Percentiles rank a stretch among this genome's conserved stretches.
These are phyloP conservation scores for Teleopsis dalmanni DNA, from an alignment of 1,140 invertebrate species.

Conservation along the genomic window DNA sequence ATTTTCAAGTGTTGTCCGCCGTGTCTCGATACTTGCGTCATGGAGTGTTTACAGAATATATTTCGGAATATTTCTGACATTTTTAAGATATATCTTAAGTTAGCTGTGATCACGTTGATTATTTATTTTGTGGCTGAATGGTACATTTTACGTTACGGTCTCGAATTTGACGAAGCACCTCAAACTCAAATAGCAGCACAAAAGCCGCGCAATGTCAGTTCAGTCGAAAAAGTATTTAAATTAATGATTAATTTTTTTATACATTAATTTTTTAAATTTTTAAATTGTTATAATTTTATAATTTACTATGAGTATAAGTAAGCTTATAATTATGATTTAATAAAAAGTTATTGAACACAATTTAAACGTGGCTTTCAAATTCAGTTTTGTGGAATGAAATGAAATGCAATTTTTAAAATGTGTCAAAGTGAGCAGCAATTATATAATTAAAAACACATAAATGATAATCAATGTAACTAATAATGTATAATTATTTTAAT, in stretches of 20 bases:
- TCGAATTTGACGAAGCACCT: slow-evolving; percentile 20
- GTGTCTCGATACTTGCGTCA: slow-evolving; percentile 6
- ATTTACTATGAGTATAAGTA: too few species aligned
- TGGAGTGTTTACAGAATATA: slow-evolving; percentile 25
- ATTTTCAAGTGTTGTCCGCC: not conserved
- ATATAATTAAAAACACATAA: too few species aligned
- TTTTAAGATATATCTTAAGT: slow-evolving; percentile 36
- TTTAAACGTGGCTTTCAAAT: too few species aligned
- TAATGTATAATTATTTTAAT: too few species aligned
- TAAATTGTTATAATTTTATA: too few species aligned
- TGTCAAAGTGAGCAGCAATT: too few species aligned
- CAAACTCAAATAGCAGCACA: not conserved
- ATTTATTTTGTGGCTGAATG: slow-evolving; percentile 35
- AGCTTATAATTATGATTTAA: too few species aligned
- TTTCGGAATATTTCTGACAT: slow-evolving; percentile 25
- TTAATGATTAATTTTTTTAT: slow-evolving; percentile 36
- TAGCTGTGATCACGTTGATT: slow-evolving; percentile 26
- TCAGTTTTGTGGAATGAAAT: too few species aligned
- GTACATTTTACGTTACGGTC: slow-evolving; percentile 30
- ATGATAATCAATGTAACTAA: too few species aligned
- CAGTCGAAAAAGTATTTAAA: slow-evolving; percentile 26
- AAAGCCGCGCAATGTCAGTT: slow-evolving; percentile 23
- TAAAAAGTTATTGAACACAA: too few species aligned
- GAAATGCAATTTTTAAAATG: too few species aligned
- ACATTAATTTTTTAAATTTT: too few species aligned